Percentiles rank a stretch among this genome's conserved stretches.
Evolutionary conservation across 2,113 vertebrate species (phyloP).

Genomic region (Scomber scombrus): DNA sequence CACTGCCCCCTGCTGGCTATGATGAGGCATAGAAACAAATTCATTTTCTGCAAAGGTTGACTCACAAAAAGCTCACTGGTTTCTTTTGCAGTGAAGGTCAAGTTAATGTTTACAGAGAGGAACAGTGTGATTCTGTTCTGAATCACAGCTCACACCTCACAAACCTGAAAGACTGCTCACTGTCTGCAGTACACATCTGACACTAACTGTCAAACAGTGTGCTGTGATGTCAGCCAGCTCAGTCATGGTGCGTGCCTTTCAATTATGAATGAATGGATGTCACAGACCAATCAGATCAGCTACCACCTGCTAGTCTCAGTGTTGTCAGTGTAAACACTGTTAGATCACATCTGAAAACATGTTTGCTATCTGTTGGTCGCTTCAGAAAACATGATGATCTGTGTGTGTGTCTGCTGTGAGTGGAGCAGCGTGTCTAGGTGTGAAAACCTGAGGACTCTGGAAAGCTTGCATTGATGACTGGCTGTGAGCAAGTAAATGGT

Average conservation of each 20-base stretch:
- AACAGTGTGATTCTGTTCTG: neutral
- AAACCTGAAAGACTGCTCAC: neutral
- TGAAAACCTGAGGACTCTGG: no score
- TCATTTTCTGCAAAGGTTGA: neutral
- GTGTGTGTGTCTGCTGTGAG: no score
- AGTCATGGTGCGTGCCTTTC: neutral
- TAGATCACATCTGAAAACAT: neutral
- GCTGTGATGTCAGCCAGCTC: neutral
- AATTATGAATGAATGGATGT: neutral
- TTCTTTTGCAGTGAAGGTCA: constrained; percentile 12
- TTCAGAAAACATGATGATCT: no score
- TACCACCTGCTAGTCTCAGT: neutral
- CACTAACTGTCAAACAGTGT: neutral
- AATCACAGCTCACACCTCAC: no score
- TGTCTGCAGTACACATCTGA: neutral
- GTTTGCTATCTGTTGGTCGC: no score
- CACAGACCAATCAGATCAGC: neutral
- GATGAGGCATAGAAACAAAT: neutral
- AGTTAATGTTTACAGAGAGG: neutral
- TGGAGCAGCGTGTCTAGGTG: no score
- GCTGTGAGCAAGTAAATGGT: no score
- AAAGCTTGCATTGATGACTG: no score
- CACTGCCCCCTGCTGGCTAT: constrained; percentile 71
- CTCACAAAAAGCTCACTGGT: neutral
- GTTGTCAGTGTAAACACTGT: no score